Base-by-base conservation (phyloP, 2,888 invertebrate species). In the Drosophila paranaensis region DNA sequence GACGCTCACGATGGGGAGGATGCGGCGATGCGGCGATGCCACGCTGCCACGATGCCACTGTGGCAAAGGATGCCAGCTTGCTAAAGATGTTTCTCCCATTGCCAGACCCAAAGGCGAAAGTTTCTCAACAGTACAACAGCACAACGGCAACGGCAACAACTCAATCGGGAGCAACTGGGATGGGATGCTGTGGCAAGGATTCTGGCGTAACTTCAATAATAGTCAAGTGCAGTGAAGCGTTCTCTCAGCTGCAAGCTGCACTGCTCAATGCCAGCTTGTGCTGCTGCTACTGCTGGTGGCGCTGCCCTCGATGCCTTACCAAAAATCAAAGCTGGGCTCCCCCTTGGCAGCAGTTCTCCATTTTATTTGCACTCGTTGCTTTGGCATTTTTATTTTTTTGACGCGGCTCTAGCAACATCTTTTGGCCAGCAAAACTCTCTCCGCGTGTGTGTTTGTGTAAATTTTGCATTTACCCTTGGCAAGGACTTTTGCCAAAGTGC, bases 381-480 rank as follows among this genome's bases (percentile, higher is more conserved):
- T 79, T 81, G 76, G 82, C 67, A 73, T 81, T 77, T 75, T 84
- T 73, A 61, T 67, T 75, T 77, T 43, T 83, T 72, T 78, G 65
- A 69, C 73, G 74, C 79, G 74, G 27, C 74, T 65, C 71, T 68
- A 74, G 85, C 82, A 89, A 85, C 78, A 88, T 81, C 83, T 86
- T 79, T 84, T 79, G 83, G 80, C 79, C 70, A 86, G 72, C 81
- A 69, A 81, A 66, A 61, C 66, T 77, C 58, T 58, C 48, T 46
- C 48, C 55, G 46, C 54, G 16, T 62, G 35, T 79, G 63, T 75
- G 66, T 66, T 45, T 66, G 55, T 62, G 67, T 71, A 79, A 89
- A 84, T 88, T 90, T 90, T 90, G 91, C 90, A 91, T 91, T 90
- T 91, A 90, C 90, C 90, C 90, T 91, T 90, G 90, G 90, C 90